Base-by-base conservation (phyloP, 2,888 invertebrate species). In the Dasysyrphus tricinctus region DNA sequence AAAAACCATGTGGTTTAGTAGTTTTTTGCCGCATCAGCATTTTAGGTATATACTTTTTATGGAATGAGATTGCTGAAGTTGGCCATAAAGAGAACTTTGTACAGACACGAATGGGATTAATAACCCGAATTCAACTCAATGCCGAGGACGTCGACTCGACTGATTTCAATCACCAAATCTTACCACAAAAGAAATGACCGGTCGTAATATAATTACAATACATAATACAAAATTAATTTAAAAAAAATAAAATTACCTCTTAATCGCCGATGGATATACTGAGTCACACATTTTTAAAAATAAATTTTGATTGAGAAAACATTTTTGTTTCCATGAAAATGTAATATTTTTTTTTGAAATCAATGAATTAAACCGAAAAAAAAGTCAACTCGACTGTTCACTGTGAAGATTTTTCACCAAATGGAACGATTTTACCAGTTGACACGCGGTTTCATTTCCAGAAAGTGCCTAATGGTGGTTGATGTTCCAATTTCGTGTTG, bases 361-460 rank as follows among this genome's bases (percentile, higher is more conserved):
- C 9, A 32, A 65, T 32, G 14, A 61, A 24, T 59, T 7, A 59
- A 37, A 57, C 37, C 39, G 37, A 51, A 47, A 34, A n/a, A 54
- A 49, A 19, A 49, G 12, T 32, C 14, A 54, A 37, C 42, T 16
- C 61, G 32, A 82, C 86, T 32, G 75, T 61, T 75, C 82, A 29
- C 82, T 54, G 14, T 34, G 78, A 72, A 34, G 72, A 82, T 44
- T 78, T 39, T 85, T 59, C 44, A 82, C 75, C 78, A 86, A 86
- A 86, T 86, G 57, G 54, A 80, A 51, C 65, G 86, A 77, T 74
- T 57, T 79, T 74, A 37, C 8, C 34, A 69, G 70, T 49, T 37
- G 14, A 39, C 69, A 69, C 29, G 69, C 24, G 24, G 69, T 69
- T 69, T 39, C 69, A 14, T 29, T 69, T 42, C 39, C 69, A 51